Percentiles rank a stretch among this genome's conserved stretches.
Conservation (phyloP, 2,113 vertebrate genomes). For the Cyprinodon tularosa region DNA sequence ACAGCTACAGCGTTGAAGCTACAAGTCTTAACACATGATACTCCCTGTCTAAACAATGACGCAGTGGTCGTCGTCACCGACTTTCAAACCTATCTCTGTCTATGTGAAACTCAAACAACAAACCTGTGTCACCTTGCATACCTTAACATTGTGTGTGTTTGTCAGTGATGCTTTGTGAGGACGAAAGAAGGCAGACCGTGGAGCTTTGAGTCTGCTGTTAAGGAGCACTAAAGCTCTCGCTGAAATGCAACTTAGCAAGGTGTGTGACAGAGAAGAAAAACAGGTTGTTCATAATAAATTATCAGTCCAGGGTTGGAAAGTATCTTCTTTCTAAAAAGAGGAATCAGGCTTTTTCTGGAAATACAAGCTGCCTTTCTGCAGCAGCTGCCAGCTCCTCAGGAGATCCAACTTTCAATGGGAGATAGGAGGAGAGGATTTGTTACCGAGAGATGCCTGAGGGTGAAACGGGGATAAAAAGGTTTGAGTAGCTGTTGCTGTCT, state of each 20-base stretch:
- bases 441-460: slow-evolving; percentile 54
- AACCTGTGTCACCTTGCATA: slow-evolving; percentile 52
- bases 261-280: slow-evolving; percentile 62
- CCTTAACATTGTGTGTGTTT: slow-evolving; percentile 28
- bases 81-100: slow-evolving; percentile 22
- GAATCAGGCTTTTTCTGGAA: slow-evolving; percentile 73
- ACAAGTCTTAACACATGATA: slow-evolving; percentile 14
- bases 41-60: slow-evolving; percentile 24
- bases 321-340: slow-evolving; percentile 72
- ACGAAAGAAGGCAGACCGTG: slow-evolving; percentile 5
- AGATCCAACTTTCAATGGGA: slow-evolving; percentile 52
- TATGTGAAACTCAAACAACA: slow-evolving; percentile 70
- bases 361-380: slow-evolving; percentile 55
- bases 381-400: slow-evolving; percentile 65
- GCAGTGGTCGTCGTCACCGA: not conserved
- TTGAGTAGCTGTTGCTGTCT: slow-evolving; percentile 65
- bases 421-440: slow-evolving; percentile 50
- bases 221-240: not conserved
- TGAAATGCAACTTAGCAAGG: slow-evolving; percentile 27
- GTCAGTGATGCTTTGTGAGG: slow-evolving; percentile 10
- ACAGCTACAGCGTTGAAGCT: slow-evolving; percentile 39
- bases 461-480: slow-evolving; percentile 49
- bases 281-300: slow-evolving; percentile 68
- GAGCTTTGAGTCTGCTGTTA: slow-evolving; percentile 11
- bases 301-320: slow-evolving; percentile 61